A percentile compares a stretch with the other conserved stretches of the same genome.
phyloP scores from a whole-genome alignment of 2,113 vertebrate genomes.

The Pterocles orientalis region DNA sequence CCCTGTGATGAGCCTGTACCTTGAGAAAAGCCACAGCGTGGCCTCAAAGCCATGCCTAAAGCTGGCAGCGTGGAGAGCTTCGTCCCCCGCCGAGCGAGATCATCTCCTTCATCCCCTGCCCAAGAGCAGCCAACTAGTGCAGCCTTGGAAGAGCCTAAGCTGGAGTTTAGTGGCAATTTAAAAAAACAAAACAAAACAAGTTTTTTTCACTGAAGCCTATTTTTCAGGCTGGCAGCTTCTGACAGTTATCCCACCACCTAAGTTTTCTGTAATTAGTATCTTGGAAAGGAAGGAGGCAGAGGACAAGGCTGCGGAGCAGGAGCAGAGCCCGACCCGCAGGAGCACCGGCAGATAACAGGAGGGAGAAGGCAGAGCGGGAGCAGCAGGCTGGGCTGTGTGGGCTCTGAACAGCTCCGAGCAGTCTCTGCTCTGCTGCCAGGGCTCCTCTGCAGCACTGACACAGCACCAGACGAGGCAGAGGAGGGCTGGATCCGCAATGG shows the following conservation, averaged over 20 bases:
- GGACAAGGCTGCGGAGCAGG: neutral
- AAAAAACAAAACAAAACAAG: neutral
- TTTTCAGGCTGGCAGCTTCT: neutral
- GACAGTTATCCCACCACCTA: neutral
- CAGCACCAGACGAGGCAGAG: neutral
- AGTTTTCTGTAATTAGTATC: neutral
- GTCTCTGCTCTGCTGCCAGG: neutral
- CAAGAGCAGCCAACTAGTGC: neutral
- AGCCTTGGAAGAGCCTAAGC: neutral
- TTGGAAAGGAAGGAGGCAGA: accelerated
- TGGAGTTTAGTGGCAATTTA: neutral
- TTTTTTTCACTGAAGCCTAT: neutral
- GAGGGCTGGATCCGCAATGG: neutral
- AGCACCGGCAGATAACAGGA: neutral
- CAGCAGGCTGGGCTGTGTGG: neutral
- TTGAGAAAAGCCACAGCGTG: neutral
- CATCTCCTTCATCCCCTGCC: constrained; percentile 13
- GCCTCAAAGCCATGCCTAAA: neutral
- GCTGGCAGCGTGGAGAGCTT: neutral
- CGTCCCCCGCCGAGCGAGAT: accelerated
- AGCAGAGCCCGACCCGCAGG: neutral
- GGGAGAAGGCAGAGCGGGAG: neutral
- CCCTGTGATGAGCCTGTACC: neutral
- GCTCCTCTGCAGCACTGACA: neutral
- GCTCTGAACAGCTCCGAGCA: neutral